Base-by-base conservation (phyloP, 2,888 invertebrate genomes). In the Latrodectus hesperus region DNA sequence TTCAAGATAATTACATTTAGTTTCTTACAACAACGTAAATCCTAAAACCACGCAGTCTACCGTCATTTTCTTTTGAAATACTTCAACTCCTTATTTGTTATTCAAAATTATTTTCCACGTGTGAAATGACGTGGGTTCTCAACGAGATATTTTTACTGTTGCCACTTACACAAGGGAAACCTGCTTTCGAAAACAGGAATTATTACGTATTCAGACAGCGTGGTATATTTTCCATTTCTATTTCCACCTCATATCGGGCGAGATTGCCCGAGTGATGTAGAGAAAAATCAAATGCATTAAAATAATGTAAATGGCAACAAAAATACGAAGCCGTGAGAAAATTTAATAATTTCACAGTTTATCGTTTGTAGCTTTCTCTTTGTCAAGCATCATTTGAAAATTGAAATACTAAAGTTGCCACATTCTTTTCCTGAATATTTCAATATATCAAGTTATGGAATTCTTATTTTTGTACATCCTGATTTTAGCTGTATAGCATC, bases 151-250 rank as follows among this genome's bases (percentile, higher is more conserved):
- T 26, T 51, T 14, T 52, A 55, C 67, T 73, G 49, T 74, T 73
- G 55, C 53, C 68, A 5, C 70, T 55, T 9, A 74, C 85, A 79
- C 85, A 51, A 70, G 79, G 85, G 85, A 85, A 12, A 51, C 74
- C 38, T 68, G 55, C 52, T n/a, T 51, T 67, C 16, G 67, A 67
- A 84, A 78, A 72, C 55, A 67, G 55, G 67, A 85, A 79, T 79
- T 85, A 79, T 85, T 85, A 79, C 70, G 74, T 75, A 85, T 85
- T 79, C 85, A 85, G 79, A 79, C 74, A 77, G 74, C 79, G 73
- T 26, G 22, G n/a, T 64, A 64, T 74, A 74, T 85, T 79, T 79
- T 68, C 49, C 38, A 53, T 72, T 84, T 77, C 77, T 38, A n/a
- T 38, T 38, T 38, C 38, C 38, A 38, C 38, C 38, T 38, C 38